A percentile compares a stretch with the other conserved stretches of the same genome.
phyloP scores from a whole-genome alignment of 2,888 invertebrate species.

The Arrhopalites spinosus region DNA sequence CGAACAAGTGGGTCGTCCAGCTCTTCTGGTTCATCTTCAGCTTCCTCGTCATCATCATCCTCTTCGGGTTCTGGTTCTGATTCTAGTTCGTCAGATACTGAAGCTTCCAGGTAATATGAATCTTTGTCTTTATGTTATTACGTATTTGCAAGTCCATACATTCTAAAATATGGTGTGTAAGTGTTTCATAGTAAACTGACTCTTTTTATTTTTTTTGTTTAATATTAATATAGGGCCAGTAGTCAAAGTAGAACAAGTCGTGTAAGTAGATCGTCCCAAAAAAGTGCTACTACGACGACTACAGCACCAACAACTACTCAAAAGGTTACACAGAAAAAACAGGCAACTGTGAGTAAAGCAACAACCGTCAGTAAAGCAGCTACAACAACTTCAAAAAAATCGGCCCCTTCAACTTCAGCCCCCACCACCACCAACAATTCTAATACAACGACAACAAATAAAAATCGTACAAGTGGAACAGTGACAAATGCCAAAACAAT shows the following conservation, averaged over 20 bases:
- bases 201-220: not conserved
- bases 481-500: slow-evolving; percentile 34
- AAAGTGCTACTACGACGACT: slow-evolving; percentile 23
- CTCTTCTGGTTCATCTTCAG: slow-evolving; percentile 27
- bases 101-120: slow-evolving; percentile 33
- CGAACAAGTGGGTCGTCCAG: not conserved
- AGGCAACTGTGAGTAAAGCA: slow-evolving; percentile 63
- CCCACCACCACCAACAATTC: not conserved
- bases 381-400: slow-evolving; percentile 59
- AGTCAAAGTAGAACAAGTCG: slow-evolving; percentile 35
- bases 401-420: slow-evolving; percentile 57
- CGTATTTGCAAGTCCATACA: not conserved
- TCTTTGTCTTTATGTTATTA: no score
- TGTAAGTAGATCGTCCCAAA: slow-evolving; percentile 25
- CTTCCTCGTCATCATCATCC: slow-evolving; percentile 59
- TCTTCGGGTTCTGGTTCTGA: slow-evolving; percentile 58
- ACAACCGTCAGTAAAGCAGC: slow-evolving; percentile 65
- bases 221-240: slow-evolving; percentile 26
- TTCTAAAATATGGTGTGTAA: not conserved
- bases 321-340: not conserved
- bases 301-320: not conserved
- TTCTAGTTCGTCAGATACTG: slow-evolving; percentile 55
- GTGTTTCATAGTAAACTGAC: not conserved
- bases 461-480: slow-evolving; percentile 22
- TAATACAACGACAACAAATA: not conserved